These are phyloP conservation scores for Bedellia somnulentella DNA, from an alignment of 2,888 invertebrate species.

Conservation along the genomic window DNA sequence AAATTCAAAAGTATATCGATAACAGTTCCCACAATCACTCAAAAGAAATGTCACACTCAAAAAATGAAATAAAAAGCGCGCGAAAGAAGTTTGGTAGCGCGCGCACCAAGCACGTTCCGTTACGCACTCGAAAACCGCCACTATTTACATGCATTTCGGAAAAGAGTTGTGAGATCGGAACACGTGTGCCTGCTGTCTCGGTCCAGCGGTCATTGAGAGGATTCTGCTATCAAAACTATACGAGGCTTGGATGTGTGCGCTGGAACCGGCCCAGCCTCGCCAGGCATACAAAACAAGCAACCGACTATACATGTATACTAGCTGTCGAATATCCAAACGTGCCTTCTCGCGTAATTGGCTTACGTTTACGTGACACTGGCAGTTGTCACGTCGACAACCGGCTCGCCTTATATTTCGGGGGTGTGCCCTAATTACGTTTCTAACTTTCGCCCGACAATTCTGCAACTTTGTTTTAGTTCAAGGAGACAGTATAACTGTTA, in stretches of 20 bases:
- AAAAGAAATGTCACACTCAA: no score
- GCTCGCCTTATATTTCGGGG: constrained; percentile 23
- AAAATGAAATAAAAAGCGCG: constrained; percentile 23
- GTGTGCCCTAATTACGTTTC: constrained; percentile 47
- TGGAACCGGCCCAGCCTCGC: constrained; percentile 33
- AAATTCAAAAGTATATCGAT: no score
- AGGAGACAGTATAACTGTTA: no score
- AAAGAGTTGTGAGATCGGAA: no score
- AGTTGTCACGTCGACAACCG: constrained; percentile 32
- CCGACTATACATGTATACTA: constrained; percentile 9
- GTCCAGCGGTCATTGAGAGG: constrained; percentile 68
- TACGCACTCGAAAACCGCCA: constrained; percentile 27
- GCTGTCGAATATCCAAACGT: constrained; percentile 43
- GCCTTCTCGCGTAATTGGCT: constrained; percentile 54
- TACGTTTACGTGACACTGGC: constrained; percentile 48
- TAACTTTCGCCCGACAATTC: no score
- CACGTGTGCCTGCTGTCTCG: constrained; percentile 64
- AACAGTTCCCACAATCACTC: no score
- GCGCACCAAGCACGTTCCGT: constrained; percentile 21
- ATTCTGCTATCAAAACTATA: constrained; percentile 16
- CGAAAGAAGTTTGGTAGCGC: constrained; percentile 33
- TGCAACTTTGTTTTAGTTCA: no score
- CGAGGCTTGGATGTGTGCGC: constrained; percentile 29
- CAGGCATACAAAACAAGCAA: constrained; percentile 51
- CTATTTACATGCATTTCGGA: constrained; percentile 46